phyloP scores from a whole-genome alignment of 2,888 invertebrate genomes.

The Euzetes globulus region DNA sequence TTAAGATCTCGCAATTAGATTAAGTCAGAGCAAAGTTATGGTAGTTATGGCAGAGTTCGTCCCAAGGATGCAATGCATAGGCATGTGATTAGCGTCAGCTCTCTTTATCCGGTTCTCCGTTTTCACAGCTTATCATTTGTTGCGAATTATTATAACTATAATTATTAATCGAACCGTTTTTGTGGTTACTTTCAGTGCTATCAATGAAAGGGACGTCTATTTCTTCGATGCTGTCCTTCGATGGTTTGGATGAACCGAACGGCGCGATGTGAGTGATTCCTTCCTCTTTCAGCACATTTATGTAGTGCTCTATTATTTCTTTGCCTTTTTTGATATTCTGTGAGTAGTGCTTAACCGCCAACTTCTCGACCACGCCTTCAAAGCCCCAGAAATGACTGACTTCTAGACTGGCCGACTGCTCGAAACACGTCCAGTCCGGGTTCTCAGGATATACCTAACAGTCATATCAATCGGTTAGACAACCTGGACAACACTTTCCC shows the following conservation, averaged over 20 bases:
- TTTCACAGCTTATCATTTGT: conserved; percentile 10
- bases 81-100: neutral
- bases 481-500: no score
- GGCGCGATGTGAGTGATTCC: conserved; percentile 59
- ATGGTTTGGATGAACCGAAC: neutral
- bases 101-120: conserved; percentile 4
- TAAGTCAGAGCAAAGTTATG: neutral
- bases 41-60: neutral
- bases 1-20: neutral
- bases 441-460: conserved; percentile 83
- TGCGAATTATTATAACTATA: conserved; percentile 12
- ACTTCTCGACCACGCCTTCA: conserved; percentile 85
- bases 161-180: conserved; percentile 12
- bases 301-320: conserved; percentile 84
- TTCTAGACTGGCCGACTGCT: conserved; percentile 81
- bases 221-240: neutral
- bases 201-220: conserved; percentile 3
- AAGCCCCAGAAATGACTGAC: conserved; percentile 92
- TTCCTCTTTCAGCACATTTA: conserved; percentile 65
- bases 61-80: neutral
- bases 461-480: no score
- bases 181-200: neutral
- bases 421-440: conserved; percentile 89
- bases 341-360: conserved; percentile 92
- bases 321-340: conserved; percentile 81